Percentiles rank a stretch among this genome's conserved stretches.
phyloP scores from a whole-genome alignment of 2,888 invertebrate species.

The Mantis religiosa region DNA sequence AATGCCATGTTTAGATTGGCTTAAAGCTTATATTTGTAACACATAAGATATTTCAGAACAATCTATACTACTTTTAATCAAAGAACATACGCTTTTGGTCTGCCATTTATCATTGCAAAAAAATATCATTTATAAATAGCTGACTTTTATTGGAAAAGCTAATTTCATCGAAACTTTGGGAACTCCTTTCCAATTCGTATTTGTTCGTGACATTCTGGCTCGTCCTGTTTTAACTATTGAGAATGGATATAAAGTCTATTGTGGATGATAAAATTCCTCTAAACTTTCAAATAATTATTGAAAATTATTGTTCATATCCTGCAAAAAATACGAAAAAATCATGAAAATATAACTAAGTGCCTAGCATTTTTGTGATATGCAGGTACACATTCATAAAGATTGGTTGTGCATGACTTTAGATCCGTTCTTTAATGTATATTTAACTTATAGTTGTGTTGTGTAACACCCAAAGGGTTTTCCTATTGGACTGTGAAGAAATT shows the following conservation, averaged over 20 bases:
- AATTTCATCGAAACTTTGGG: neutral
- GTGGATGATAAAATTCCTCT: neutral
- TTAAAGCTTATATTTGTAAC: neutral
- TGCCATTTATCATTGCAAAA: too few species aligned
- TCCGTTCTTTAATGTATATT: neutral
- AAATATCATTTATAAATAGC: too few species aligned
- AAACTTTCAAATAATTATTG: neutral
- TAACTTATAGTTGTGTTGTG: neutral
- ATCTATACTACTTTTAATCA: neutral
- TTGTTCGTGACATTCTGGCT: neutral
- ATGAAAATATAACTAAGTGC: neutral
- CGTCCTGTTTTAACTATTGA: neutral
- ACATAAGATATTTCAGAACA: neutral
- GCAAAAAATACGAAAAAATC: neutral
- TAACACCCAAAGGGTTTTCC: neutral
- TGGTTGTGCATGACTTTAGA: neutral
- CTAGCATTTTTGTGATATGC: neutral
- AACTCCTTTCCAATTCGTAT: neutral
- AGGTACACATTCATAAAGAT: neutral
- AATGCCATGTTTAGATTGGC: neutral
- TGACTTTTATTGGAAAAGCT: neutral
- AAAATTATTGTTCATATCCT: neutral
- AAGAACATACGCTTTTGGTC: neutral
- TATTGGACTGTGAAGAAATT: neutral
- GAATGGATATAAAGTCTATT: neutral